Evolutionary conservation across 2,113 vertebrate genomes (phyloP), one percentile per base, ranked within the genome.

Genomic region (Pomatorhinus ruficollis): DNA sequence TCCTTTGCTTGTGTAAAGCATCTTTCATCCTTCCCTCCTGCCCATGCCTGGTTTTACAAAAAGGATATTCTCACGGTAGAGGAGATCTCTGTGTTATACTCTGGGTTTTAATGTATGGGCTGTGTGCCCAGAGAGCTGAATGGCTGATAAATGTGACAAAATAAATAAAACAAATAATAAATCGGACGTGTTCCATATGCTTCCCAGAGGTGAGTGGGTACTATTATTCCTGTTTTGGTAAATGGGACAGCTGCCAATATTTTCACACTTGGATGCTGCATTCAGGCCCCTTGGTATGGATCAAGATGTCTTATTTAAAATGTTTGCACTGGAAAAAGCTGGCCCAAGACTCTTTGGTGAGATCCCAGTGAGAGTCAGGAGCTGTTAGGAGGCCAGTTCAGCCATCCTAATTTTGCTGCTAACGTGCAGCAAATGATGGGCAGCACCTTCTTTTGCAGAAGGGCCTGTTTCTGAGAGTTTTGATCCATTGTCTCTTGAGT

Each of bases 151-250:
- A 95, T 80, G 56, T 96, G 96, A 93, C 90, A 89, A 94, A 96
- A 91, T 82, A 96, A 97, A 93, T 97, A 90, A 97, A 95, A 78
- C 88, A 90, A 96, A 96, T 89, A 92, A 93, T 95, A 96, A 93
- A 96, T 93, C 10, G 1, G 65, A 95, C 44, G 69, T 57, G 45
- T 47, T 96, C 40, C 64, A 23, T 71, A 92, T 68, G 85, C 72
- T 94, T 96, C 83, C 79, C 88, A 82, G 77, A 89, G 84, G 83
- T 90, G 80, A 94, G 40, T 18, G 21, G 71, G 49, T 87, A 70
- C 59, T 90, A 68, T 90, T 94, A 82, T 65, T 95, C 39, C 80
- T 94, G 45, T 89, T 92, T 75, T 71, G 71, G 60, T 69, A 92
- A 94, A 87, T 71, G 50, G 86, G 83, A 82, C 44, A 79, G 54